Evolutionary conservation across 2,797 vertebrate genomes (phyloP).

Genomic region (Cossypha polioptera): DNA sequence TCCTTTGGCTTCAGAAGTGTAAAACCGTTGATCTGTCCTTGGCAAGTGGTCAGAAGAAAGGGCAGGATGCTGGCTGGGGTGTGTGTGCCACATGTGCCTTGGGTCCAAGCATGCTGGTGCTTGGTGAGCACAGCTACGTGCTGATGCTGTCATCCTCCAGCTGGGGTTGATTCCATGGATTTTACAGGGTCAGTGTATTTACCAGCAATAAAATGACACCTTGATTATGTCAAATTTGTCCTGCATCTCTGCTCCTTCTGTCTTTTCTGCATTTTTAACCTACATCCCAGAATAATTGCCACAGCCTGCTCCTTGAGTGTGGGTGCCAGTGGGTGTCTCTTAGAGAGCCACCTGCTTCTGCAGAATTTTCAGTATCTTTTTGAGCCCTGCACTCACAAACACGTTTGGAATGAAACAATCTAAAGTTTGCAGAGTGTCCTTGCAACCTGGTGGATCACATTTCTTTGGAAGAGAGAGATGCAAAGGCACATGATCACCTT

Average conservation of each 20-base stretch:
- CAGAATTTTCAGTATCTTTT: background rate
- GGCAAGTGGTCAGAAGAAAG: background rate
- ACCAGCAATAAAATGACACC: background rate
- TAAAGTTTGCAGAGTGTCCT: background rate
- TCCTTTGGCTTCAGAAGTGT: background rate
- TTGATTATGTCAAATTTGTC: background rate
- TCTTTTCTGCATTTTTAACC: background rate
- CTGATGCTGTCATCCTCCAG: background rate
- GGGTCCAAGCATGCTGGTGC: rapidly evolving
- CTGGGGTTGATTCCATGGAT: background rate
- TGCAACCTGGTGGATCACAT: rapidly evolving
- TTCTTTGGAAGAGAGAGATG: background rate
- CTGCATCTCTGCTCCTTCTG: background rate
- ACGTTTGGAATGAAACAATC: background rate
- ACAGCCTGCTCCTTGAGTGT: too few relatives aligned
- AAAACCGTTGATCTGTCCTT: background rate
- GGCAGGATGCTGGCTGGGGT: background rate
- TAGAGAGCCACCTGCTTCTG: rapidly evolving
- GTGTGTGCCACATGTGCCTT: rapidly evolving
- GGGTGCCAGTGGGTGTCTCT: background rate
- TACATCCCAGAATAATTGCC: rapidly evolving
- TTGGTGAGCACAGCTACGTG: rapidly evolving
- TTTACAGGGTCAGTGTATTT: background rate
- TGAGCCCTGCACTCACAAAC: background rate
- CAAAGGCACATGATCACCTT: rapidly evolving